Conservation (phyloP, 2,113 vertebrate genomes). For the Corythaixoides concolor region DNA sequence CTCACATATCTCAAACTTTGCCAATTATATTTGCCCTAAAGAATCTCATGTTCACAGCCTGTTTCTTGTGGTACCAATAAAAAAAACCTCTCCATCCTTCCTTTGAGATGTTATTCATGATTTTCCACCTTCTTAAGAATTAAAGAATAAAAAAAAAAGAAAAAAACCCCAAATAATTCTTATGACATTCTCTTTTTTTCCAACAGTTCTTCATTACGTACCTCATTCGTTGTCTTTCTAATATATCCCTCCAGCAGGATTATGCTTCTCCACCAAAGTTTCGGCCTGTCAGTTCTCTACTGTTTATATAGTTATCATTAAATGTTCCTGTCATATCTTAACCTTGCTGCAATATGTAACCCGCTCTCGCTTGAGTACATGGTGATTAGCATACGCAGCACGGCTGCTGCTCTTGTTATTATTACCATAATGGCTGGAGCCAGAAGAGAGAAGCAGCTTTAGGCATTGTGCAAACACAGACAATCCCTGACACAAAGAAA, state of each 20-base stretch:
- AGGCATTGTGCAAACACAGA: not conserved
- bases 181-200: not conserved
- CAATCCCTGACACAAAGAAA: not conserved
- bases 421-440: slow-evolving; percentile 1
- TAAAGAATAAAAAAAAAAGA: not conserved
- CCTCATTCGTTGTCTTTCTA: not conserved
- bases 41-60: not conserved
- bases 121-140: not conserved
- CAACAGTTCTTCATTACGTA: not conserved
- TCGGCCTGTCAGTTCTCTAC: not conserved
- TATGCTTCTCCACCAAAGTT: not conserved
- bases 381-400: slow-evolving; percentile 22
- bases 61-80: not conserved
- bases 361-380: not conserved
- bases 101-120: not conserved
- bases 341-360: not conserved
- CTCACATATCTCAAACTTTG: not conserved
- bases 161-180: not conserved
- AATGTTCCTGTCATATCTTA: not conserved
- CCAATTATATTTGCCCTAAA: not conserved
- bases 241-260: not conserved
- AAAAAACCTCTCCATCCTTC: not conserved
- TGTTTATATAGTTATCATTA: not conserved
- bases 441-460: not conserved
- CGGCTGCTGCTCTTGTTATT: not conserved